Evolutionary conservation across 2,797 vertebrate species (phyloP).

Genomic region (Sorex maritimensis): DNA sequence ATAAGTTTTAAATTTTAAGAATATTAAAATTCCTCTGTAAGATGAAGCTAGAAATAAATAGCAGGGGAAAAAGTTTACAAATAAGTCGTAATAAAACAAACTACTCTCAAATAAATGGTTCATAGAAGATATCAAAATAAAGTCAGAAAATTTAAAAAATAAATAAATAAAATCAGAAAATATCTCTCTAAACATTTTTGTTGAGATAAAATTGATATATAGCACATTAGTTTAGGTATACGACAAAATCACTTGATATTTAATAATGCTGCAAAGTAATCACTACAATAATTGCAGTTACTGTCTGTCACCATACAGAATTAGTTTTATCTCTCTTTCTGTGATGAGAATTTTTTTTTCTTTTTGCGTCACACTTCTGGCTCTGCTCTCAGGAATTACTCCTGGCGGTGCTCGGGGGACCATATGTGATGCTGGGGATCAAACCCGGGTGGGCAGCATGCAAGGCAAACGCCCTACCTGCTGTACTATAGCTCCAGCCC

Average conservation of each 20-base stretch:
- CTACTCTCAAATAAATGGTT: not conserved
- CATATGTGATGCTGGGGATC: too few species aligned
- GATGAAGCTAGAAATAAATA: not conserved
- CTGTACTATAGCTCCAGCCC: too few species aligned
- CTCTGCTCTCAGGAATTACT: too few species aligned
- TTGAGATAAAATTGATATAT: not conserved
- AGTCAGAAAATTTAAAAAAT: not conserved
- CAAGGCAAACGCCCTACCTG: too few species aligned
- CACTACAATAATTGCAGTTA: too few species aligned
- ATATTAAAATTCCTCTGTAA: not conserved
- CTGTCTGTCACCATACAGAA: too few species aligned
- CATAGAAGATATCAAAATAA: not conserved
- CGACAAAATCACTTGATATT: not conserved
- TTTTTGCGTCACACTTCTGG: too few species aligned
- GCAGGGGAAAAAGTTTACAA: not conserved
- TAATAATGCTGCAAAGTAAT: not conserved
- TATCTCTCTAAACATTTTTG: not conserved
- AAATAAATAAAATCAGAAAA: not conserved
- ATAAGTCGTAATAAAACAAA: not conserved
- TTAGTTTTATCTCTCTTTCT: too few species aligned
- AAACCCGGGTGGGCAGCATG: too few species aligned
- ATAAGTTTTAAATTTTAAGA: not conserved
- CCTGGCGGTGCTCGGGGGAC: too few species aligned
- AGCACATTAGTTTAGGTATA: not conserved
- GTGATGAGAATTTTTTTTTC: too few species aligned